Evolutionary conservation across 1,140 invertebrate species (phyloP), one percentile per base, ranked within the genome.

Genomic region (Ceratoteleas bidentatus): DNA sequence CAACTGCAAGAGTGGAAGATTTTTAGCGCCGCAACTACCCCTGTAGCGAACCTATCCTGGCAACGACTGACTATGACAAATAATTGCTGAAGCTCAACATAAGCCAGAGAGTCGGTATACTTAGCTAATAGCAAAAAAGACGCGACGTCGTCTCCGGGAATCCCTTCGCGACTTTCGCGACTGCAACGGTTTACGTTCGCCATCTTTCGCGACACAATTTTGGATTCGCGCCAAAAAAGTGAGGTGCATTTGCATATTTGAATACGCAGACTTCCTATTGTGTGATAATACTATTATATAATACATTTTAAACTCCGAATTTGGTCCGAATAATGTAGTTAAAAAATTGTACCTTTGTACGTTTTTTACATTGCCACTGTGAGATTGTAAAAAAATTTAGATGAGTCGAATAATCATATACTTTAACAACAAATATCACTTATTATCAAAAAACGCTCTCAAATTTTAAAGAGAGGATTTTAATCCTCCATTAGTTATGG

Each of bases 41-140:
- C 72, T 57, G 45, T 69, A 34, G 36, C 33, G 15, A 78, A 82
- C 69, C 58, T 69, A 74, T 68, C 74, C 65, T 70, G 69, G 70
- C 58, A 70, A 58, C 45, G 74, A 78, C 70, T 76, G 81, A 83
- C 81, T 87, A 87, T 88, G 87, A 88, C 87, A 88, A 88, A 88
- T 88, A 88, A 88, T 88, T 88, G 87, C 85, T 87, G 81, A 87
- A 87, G 86, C 87, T 88, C 87, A 88, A 89, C 87, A 87, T 88
- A 89, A 89, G 87, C 88, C 88, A 89, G 88, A 87, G 84, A 87
- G 85, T 85, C 85, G 81, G 86, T 87, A 87, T 89, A 89, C 88
- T 89, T 89, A 88, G 88, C 88, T 89, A 89, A 89, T 89, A 89
- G 84, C 88, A 88, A 89, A 89, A 89, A 89, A 85, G 78, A 66